Evolutionary conservation across 2,113 vertebrate genomes (phyloP).

Genomic region (Sturnira hondurensis): DNA sequence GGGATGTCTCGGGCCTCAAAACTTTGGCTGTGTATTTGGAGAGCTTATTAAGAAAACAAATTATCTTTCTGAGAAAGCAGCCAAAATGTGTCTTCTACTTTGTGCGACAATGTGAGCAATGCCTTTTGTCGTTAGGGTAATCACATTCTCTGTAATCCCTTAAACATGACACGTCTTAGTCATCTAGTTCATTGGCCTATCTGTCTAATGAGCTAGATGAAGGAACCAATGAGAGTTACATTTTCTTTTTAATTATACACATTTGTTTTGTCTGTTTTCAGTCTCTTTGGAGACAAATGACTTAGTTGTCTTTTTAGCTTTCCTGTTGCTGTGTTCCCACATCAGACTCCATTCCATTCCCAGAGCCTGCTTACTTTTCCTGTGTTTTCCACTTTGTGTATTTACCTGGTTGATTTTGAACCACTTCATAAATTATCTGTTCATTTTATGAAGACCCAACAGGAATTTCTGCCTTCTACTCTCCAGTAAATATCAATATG

Average conservation of each 20-base stretch:
- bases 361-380: neutral
- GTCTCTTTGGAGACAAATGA: neutral
- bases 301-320: neutral
- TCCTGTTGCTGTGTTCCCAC: neutral
- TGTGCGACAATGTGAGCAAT: neutral
- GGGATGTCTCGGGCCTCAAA: neutral
- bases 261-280: neutral
- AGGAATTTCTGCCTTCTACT: neutral
- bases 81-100: conserved; percentile 12
- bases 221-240: neutral
- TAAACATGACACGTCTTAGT: neutral
- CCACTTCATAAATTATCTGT: neutral
- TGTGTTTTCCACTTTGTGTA: neutral
- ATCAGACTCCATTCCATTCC: neutral
- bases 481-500: neutral
- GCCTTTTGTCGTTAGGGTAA: neutral
- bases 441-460: neutral
- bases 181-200: neutral
- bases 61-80: neutral
- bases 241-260: neutral
- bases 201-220: neutral
- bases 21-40: neutral
- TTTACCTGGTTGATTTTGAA: neutral
- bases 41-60: conserved; percentile 34
- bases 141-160: neutral